Conservation (phyloP, 2,797 vertebrate species). For the Acomys russatus region DNA sequence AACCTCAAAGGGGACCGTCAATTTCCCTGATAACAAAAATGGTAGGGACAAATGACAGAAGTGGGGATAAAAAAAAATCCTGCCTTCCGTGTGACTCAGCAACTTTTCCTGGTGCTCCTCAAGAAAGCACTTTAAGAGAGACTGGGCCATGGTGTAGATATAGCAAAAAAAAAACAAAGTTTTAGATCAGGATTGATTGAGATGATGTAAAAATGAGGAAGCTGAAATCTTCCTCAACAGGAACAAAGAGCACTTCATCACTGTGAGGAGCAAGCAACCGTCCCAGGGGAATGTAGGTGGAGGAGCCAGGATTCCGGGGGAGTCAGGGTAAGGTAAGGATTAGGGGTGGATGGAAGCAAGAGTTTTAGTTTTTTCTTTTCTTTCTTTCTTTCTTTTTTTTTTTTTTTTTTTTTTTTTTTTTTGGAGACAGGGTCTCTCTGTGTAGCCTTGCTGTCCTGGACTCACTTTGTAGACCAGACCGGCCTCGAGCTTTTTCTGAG, state of each 20-base stretch:
- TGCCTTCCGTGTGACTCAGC: neutral
- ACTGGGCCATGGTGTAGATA: neutral
- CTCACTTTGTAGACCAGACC: no score
- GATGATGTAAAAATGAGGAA: neutral
- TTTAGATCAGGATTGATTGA: neutral
- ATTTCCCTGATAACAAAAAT: neutral
- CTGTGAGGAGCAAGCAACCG: neutral
- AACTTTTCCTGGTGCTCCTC: neutral
- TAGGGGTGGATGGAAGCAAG: neutral
- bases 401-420: no score
- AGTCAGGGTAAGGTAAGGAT: neutral
- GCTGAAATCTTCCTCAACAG: neutral
- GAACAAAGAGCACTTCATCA: neutral
- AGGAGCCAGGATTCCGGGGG: neutral
- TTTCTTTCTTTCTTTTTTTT: no score
- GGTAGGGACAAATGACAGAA: neutral
- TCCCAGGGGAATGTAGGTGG: neutral
- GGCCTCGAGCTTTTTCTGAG: neutral
- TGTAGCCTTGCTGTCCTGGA: no score
- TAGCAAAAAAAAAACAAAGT: neutral
- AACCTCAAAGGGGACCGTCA: neutral
- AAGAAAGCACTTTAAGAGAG: neutral
- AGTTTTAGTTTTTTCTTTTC: no score
- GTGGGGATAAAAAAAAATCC: neutral
- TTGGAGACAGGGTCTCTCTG: no score